Evolutionary conservation across 2,797 vertebrate species (phyloP).

Genomic region (Notamacropus eugenii): DNA sequence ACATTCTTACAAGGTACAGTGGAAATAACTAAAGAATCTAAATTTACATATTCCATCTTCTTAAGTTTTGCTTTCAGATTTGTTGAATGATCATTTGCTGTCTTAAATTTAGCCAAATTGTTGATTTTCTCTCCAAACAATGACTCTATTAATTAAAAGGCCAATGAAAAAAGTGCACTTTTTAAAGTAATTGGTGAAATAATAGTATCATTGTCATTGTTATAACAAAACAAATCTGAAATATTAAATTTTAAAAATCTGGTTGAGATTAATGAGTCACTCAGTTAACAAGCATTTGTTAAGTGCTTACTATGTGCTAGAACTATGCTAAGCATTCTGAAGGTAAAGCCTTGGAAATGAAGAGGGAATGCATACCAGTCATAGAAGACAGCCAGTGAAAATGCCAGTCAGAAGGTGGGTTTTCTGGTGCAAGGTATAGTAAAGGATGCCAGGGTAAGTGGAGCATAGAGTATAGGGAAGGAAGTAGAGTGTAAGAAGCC

Average conservation of each 20-base stretch:
- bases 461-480: background rate
- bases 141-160: background rate
- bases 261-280: background rate
- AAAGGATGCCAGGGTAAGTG: background rate
- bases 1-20: conserved; percentile 93
- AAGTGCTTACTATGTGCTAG: background rate
- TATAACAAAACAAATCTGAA: background rate
- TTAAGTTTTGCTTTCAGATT: background rate
- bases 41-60: background rate
- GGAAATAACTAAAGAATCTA: conserved; percentile 3
- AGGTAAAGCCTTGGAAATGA: background rate
- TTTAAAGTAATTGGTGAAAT: background rate
- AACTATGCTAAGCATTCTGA: background rate
- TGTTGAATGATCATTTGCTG: background rate
- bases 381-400: background rate
- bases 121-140: background rate
- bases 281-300: background rate
- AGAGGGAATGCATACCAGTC: background rate
- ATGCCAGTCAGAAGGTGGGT: background rate
- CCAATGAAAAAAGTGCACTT: background rate
- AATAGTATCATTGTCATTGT: background rate
- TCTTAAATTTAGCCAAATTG: background rate
- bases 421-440: background rate
- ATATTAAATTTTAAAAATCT: background rate
- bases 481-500: background rate